Percentiles rank a stretch among this genome's conserved stretches.
Conservation (phyloP, 2,888 invertebrate species). For the Thalpophila matura region DNA sequence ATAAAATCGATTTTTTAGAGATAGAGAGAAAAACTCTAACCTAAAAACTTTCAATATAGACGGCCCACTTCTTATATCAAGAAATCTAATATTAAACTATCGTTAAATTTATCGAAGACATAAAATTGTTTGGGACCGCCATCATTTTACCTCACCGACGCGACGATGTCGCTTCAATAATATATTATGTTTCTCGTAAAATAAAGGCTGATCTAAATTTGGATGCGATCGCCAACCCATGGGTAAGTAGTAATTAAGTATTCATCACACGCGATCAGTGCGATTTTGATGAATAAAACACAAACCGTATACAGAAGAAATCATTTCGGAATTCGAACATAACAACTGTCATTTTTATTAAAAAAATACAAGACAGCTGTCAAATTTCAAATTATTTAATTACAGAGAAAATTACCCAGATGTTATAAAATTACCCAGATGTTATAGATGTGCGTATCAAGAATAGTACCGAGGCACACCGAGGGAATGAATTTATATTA, state of each 20-base stretch:
- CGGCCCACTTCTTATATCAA: constrained; percentile 1
- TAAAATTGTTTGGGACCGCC: constrained; percentile 17
- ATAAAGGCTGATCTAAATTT: constrained; percentile 5
- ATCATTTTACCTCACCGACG: constrained; percentile 14
- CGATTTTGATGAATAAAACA: not conserved
- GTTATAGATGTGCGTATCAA: too few species aligned
- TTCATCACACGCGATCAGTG: constrained; percentile 16
- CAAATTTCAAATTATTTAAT: constrained; percentile 6
- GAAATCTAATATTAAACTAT: constrained; percentile 26
- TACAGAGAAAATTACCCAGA: too few species aligned
- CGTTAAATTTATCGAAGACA: constrained; percentile 15
- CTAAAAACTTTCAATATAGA: too few species aligned
- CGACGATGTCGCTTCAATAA: not conserved
- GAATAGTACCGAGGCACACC: not conserved
- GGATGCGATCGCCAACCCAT: constrained; percentile 6
- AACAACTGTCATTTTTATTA: not conserved
- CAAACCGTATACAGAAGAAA: too few species aligned
- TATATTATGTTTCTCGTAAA: constrained; percentile 12
- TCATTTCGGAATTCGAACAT: constrained; percentile 1
- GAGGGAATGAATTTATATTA: not conserved
- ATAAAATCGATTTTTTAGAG: too few species aligned
- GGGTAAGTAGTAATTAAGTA: constrained; percentile 19
- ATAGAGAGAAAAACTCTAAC: too few species aligned
- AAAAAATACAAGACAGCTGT: constrained; percentile 10
- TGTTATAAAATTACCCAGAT: too few species aligned